Evolutionary conservation across 2,113 vertebrate species (phyloP), one percentile per base, ranked within the genome.

Genomic region (Pagrus major): DNA sequence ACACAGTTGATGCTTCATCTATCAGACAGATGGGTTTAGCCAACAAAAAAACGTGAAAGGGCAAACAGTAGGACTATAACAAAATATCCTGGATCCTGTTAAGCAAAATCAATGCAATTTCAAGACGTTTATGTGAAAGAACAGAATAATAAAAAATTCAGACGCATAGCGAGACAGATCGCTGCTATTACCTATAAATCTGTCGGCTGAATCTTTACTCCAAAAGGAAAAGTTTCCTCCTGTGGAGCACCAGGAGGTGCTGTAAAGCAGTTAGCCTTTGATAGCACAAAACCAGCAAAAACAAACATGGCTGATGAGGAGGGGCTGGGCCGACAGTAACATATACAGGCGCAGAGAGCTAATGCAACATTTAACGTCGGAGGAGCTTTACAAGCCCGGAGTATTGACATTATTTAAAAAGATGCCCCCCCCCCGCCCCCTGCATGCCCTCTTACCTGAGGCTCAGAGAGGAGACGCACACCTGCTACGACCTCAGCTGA

Each of bases 201-300:
- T 88, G 69, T 84, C 75, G 60, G 39, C 69, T 87, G 81, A 84
- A 89, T 85, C 55, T 86, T 86, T 74, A 85, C 77, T 84, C 54
- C 52, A 84, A 85, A 79, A 79, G 66, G 70, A 78, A 69, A 76
- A 65, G 72, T 91, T 90, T 94, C 89, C 90, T 93, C 88, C 44
- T 2, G 42, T 86, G 86, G 76, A 94, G 94, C 94, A 93, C 92
- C 93, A 93, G 94, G 93, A 93, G 92, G 94, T 90, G 92, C 90
- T 94, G 92, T 93, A 89, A 92, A 91, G 81, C 92, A 93, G 90
- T 90, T 93, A 88, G 90, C 88, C 86, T 94, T 92, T 91, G 88
- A 93, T 92, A 93, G 89, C 85, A 71, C 87, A 91, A 88, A 83
- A 75, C 80, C 68, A 81, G 83, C 76, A 78, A 93, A 94, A 94